These are phyloP conservation scores for Argyrosomus regius DNA, from an alignment of 2,797 vertebrate species.

Conservation along the genomic window DNA sequence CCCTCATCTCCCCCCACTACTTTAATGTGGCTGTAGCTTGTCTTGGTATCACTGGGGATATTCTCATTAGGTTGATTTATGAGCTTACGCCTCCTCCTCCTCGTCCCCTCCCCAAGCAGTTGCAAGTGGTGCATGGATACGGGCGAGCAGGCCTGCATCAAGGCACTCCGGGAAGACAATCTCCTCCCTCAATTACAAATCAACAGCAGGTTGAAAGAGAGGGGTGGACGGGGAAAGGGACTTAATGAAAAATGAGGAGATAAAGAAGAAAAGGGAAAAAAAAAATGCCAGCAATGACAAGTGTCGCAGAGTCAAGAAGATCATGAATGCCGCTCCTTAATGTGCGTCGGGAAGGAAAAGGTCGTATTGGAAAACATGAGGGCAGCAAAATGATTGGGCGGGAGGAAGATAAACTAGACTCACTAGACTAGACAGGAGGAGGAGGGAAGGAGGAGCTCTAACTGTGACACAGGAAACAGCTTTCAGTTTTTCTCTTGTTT, in stretches of 20 bases:
- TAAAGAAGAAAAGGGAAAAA: constrained; percentile 2
- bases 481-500: not conserved
- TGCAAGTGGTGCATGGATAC: constrained; percentile 52
- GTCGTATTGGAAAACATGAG: constrained; percentile 44
- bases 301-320: constrained; percentile 30
- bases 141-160: constrained; percentile 40
- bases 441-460: constrained; percentile 30
- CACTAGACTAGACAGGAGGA: constrained; percentile 36
- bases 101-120: constrained; percentile 30
- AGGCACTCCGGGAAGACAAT: constrained; percentile 51
- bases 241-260: constrained; percentile 49
- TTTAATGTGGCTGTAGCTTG: constrained; percentile 72
- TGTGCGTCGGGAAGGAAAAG: constrained; percentile 35
- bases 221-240: not conserved
- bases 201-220: constrained; percentile 42
- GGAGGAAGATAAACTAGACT: constrained; percentile 42
- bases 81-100: constrained; percentile 47
- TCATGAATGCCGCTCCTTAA: constrained; percentile 45
- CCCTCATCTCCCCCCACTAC: constrained; percentile 16
- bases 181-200: constrained; percentile 68
- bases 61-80: constrained; percentile 87
- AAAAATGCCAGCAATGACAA: constrained; percentile 30
- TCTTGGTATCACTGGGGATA: constrained; percentile 75
- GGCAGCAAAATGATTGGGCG: constrained; percentile 27
- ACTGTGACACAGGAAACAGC: constrained; percentile 1